These are phyloP conservation scores for Matsumurasca onukii DNA, from an alignment of 1,140 invertebrate species.

Conservation along the genomic window DNA sequence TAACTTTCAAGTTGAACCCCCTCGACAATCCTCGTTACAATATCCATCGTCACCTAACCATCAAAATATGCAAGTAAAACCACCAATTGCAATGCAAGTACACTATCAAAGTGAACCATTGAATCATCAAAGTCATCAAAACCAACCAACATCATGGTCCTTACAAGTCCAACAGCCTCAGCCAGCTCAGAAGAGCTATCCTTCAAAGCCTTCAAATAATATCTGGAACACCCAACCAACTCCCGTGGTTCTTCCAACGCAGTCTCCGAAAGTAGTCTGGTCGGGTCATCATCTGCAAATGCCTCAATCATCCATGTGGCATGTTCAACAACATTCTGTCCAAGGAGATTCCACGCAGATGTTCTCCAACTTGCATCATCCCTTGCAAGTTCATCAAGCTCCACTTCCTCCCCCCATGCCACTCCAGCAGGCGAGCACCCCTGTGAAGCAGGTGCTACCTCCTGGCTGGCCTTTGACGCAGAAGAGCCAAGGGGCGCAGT, in stretches of 20 bases:
- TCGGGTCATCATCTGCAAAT: conserved; percentile 14
- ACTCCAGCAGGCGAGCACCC: not conserved
- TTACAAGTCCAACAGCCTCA: too few species aligned
- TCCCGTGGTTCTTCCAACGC: not conserved
- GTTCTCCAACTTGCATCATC: not conserved
- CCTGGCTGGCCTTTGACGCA: not conserved
- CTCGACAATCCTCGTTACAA: too few species aligned
- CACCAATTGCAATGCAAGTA: too few species aligned
- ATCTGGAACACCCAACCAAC: not conserved
- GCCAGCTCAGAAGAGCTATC: too few species aligned
- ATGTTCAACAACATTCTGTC: not conserved
- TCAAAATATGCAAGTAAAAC: too few species aligned
- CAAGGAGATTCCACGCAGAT: not conserved
- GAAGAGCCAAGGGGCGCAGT: not conserved
- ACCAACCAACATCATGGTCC: too few species aligned
- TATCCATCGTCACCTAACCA: too few species aligned
- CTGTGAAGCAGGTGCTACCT: not conserved
- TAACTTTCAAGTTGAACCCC: too few species aligned
- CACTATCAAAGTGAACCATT: too few species aligned
- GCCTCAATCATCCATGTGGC: conserved; percentile 11
- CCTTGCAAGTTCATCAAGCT: not conserved
- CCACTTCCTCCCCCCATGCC: not conserved
- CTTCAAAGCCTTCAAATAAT: too few species aligned
- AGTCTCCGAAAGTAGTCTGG: not conserved
- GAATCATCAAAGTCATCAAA: too few species aligned